phyloP scores from a whole-genome alignment of 2,888 invertebrate species.

The Embidobia sp. region DNA sequence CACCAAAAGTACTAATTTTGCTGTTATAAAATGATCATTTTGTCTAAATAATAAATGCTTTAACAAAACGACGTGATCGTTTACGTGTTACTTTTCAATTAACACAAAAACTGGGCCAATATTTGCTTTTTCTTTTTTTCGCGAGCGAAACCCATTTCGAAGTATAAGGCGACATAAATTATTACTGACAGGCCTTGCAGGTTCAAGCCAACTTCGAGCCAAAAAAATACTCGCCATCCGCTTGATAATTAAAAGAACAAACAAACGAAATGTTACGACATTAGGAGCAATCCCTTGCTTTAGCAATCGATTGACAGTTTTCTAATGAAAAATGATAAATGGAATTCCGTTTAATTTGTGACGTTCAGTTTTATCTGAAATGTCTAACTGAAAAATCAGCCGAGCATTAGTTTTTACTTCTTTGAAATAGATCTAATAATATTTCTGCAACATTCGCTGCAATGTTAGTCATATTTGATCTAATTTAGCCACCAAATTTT shows the following conservation, averaged over 20 bases:
- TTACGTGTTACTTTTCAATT: conserved; percentile 8
- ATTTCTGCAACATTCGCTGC: too few species aligned
- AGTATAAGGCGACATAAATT: conserved; percentile 31
- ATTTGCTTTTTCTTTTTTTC: conserved; percentile 8
- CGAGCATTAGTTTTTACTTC: too few species aligned
- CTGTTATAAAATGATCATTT: background rate
- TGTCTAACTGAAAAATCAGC: too few species aligned
- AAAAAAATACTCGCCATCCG: conserved; percentile 15
- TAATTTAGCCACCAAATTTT: too few species aligned
- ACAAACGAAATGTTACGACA: conserved; percentile 2
- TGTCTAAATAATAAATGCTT: too few species aligned
- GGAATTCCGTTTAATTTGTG: too few species aligned
- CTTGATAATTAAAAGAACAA: conserved; percentile 35
- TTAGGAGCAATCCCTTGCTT: background rate
- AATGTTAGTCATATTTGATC: too few species aligned
- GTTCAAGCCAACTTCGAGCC: conserved; percentile 21
- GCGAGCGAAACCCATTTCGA: conserved; percentile 19
- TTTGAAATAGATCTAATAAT: too few species aligned
- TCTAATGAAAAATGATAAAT: too few species aligned
- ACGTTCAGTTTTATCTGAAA: too few species aligned
- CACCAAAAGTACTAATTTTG: conserved; percentile 15
- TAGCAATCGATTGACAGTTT: too few species aligned
- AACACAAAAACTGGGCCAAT: conserved; percentile 23
- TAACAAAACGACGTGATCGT: background rate
- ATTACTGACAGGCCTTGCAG: conserved; percentile 29